Evolutionary conservation across 2,797 vertebrate species (phyloP).

Genomic region (Semotilus atromaculatus): DNA sequence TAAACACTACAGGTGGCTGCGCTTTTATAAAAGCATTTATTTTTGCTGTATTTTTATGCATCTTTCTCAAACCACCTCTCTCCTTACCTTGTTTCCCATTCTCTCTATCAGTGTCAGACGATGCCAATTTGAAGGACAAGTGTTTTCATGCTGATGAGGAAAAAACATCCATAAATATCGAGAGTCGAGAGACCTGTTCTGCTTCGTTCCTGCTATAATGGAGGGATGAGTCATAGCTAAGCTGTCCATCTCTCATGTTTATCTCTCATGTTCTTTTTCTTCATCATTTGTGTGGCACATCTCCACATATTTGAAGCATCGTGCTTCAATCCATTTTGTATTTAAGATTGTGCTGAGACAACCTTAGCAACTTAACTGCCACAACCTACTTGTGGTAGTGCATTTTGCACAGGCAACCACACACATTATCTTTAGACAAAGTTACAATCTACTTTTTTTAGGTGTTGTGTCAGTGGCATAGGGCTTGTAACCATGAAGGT

Average conservation of each 20-base stretch:
- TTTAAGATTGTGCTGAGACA: not conserved
- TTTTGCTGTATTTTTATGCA: constrained; percentile 21
- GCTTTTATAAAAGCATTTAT: not conserved
- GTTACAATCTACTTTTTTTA: not conserved
- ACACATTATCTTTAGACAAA: not conserved
- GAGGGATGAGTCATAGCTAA: constrained; percentile 42
- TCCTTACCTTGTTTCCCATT: constrained; percentile 20
- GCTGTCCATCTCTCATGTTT: constrained; percentile 37
- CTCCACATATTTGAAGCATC: not conserved
- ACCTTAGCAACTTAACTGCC: not conserved
- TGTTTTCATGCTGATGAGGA: constrained; percentile 16
- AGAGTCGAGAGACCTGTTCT: constrained; percentile 22
- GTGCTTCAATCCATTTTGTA: constrained; percentile 16
- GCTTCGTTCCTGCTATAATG: constrained; percentile 44
- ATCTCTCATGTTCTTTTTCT: constrained; percentile 32
- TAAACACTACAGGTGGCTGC: not conserved
- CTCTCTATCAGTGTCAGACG: not conserved
- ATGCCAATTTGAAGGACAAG: constrained; percentile 18
- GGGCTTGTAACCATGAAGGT: not conserved
- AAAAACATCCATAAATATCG: constrained; percentile 48
- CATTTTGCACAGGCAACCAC: not conserved
- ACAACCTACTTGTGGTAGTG: not conserved
- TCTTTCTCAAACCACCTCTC: constrained; percentile 11
- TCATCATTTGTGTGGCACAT: not conserved
- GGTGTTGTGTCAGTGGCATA: not conserved